A percentile compares a stretch with the other conserved stretches of the same genome.
phyloP scores from a whole-genome alignment of 53 echinoderm and acorn worm species.

The Holothuria scabra region DNA sequence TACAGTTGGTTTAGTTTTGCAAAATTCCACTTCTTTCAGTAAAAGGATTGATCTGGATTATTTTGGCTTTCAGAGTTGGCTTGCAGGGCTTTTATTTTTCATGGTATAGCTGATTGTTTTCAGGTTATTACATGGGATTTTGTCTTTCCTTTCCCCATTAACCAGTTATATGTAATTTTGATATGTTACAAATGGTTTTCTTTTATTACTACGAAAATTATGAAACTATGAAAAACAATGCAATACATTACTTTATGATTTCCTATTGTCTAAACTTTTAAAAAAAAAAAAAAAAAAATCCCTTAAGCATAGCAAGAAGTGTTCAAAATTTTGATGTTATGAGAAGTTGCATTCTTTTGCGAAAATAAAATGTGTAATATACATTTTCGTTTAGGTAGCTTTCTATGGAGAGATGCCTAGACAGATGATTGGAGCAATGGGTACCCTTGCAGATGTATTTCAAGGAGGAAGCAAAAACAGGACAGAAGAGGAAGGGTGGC shows the following conservation, averaged over 20 bases:
- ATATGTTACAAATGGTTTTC: no score
- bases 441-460: slow-evolving; percentile 54
- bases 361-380: neutral
- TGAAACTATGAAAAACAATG: neutral
- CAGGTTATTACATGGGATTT: no score
- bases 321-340: neutral
- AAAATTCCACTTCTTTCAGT: no score
- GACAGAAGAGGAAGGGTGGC: no score
- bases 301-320: neutral
- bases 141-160: no score
- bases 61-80: no score
- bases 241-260: no score
- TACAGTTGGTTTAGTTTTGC: no score
- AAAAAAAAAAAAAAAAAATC: neutral
- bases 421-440: slow-evolving; percentile 67
- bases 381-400: slow-evolving; percentile 45
- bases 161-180: neutral
- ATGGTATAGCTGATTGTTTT: no score
- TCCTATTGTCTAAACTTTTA: neutral
- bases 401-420: slow-evolving; percentile 48
- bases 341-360: neutral
- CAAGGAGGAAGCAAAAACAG: no score
- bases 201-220: neutral
- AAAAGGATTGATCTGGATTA: no score
- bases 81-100: no score